phyloP scores from a whole-genome alignment of 2,888 invertebrate species.

The Alviniconcha strummeri region DNA sequence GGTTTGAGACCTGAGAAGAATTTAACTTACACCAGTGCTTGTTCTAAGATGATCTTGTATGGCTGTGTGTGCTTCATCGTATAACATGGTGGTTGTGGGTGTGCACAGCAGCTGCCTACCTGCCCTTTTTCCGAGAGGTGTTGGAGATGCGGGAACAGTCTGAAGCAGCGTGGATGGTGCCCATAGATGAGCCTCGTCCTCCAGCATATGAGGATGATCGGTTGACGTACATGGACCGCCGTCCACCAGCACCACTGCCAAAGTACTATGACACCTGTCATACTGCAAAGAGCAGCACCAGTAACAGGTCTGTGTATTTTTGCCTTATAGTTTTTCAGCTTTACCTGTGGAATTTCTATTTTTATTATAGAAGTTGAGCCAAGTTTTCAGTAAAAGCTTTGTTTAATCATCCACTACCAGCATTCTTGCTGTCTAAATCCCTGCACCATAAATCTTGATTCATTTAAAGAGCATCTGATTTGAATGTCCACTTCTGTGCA shows the following conservation, averaged over 20 bases:
- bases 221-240: slow-evolving; percentile 44
- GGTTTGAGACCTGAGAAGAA: too few species aligned
- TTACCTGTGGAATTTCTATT: too few species aligned
- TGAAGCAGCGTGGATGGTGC: slow-evolving; percentile 79
- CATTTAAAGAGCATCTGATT: too few species aligned
- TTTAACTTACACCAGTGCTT: too few species aligned
- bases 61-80: too few species aligned
- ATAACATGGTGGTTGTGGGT: neutral
- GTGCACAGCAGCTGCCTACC: slow-evolving; percentile 89
- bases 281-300: slow-evolving; percentile 61
- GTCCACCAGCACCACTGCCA: slow-evolving; percentile 67
- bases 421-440: too few species aligned
- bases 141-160: slow-evolving; percentile 97
- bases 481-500: too few species aligned
- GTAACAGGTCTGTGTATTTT: slow-evolving; percentile 55
- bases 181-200: slow-evolving; percentile 55
- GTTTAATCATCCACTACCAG: neutral
- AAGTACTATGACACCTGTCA: slow-evolving; percentile 47
- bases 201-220: slow-evolving; percentile 56
- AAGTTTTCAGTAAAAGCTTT: neutral
- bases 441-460: too few species aligned
- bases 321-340: too few species aligned
- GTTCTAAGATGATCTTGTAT: too few species aligned
- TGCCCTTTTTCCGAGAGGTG: slow-evolving; percentile 95
- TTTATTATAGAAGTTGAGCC: too few species aligned